phyloP scores from a whole-genome alignment of 1,140 invertebrate genomes.

The Cylas formicarius region DNA sequence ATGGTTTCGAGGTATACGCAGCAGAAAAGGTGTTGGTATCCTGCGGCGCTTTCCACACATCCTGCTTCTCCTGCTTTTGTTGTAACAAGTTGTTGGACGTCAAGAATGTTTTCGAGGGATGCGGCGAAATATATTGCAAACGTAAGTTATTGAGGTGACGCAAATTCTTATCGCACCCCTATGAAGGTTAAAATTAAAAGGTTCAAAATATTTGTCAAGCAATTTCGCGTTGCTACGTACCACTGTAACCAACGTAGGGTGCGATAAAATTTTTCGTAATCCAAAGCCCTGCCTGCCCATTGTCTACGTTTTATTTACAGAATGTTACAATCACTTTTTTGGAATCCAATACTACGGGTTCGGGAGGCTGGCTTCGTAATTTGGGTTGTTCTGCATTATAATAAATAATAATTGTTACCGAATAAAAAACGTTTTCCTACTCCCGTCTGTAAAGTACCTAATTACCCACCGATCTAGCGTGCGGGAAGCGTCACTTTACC shows the following conservation, averaged over 20 bases:
- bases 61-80: conserved; percentile 48
- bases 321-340: conserved; percentile 29
- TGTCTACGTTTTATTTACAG: conserved; percentile 21
- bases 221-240: background rate
- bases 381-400: too few relatives aligned
- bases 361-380: conserved; percentile 11
- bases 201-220: too few relatives aligned
- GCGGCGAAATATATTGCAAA: conserved; percentile 48
- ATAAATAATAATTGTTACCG: conserved; percentile 5
- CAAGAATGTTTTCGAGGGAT: conserved; percentile 45
- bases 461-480: background rate
- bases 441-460: background rate
- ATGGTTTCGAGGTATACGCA: conserved; percentile 30
- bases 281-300: too few relatives aligned
- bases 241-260: too few relatives aligned
- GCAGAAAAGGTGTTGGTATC: conserved; percentile 40
- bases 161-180: conserved; percentile 1
- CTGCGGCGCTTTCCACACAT: conserved; percentile 44
- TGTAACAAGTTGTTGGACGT: conserved; percentile 46
- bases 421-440: conserved; percentile 8
- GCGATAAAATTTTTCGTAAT: too few relatives aligned
- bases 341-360: conserved; percentile 26
- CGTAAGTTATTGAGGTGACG: conserved; percentile 37
- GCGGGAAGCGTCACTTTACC: background rate
- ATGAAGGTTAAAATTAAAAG: too few relatives aligned